phyloP scores from a whole-genome alignment of 1,140 invertebrate species.

The Proctacanthus coquilletti region DNA sequence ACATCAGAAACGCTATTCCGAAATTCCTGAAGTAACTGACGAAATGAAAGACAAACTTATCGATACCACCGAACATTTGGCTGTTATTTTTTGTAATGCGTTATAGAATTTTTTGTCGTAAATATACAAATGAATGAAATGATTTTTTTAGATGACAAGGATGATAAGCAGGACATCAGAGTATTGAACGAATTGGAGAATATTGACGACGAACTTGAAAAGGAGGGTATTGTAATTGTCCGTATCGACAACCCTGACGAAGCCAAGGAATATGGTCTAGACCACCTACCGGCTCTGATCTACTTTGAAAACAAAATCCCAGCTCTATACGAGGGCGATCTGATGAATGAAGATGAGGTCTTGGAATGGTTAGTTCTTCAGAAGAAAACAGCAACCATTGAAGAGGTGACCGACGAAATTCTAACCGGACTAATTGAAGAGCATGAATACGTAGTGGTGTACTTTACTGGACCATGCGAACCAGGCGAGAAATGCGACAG shows the following conservation, averaged over 20 bases:
- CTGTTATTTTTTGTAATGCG: conserved; percentile 79
- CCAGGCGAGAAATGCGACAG: conserved; percentile 72
- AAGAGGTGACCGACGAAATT: conserved; percentile 89
- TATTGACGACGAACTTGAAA: conserved; percentile 82
- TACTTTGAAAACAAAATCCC: conserved; percentile 89
- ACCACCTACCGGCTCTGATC: conserved; percentile 71
- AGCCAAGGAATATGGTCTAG: conserved; percentile 81
- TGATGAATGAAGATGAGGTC: conserved; percentile 84
- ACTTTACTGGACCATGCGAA: conserved; percentile 81
- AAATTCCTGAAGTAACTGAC: conserved; percentile 83
- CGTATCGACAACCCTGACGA: conserved; percentile 75
- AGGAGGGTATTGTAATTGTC: conserved; percentile 78
- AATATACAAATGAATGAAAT: not conserved
- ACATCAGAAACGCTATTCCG: conserved; percentile 75
- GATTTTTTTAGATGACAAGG: conserved; percentile 69
- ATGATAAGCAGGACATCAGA: conserved; percentile 74
- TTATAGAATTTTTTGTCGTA: conserved; percentile 20
- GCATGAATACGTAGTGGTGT: conserved; percentile 86
- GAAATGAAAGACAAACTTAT: conserved; percentile 90
- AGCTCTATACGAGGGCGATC: conserved; percentile 78
- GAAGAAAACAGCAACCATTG: conserved; percentile 81
- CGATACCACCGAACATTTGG: conserved; percentile 58
- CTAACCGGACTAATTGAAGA: conserved; percentile 71
- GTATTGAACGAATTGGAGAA: conserved; percentile 81
- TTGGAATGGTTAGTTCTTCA: conserved; percentile 80